phyloP scores from a whole-genome alignment of 2,797 vertebrate species.

The Loris lydekkerianus region DNA sequence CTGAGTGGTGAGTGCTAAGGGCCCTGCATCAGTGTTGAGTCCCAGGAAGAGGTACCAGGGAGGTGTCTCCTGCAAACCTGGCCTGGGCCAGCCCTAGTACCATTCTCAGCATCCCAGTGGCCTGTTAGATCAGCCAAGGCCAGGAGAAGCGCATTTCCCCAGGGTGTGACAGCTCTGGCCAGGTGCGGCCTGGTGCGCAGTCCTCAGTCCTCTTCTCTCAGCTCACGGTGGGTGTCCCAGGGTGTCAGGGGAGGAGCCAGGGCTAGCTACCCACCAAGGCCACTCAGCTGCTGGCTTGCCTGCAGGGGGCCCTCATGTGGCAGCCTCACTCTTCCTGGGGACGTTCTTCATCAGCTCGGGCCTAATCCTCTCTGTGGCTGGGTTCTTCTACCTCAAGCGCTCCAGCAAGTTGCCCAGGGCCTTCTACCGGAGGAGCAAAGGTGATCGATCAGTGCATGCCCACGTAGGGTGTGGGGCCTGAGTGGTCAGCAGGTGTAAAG shows the following conservation, averaged over 20 bases:
- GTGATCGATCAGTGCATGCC: conserved; percentile 80
- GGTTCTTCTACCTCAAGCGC: conserved; percentile 99
- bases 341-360: conserved; percentile 95
- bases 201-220: too few relatives aligned
- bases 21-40: too few relatives aligned
- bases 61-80: not conserved
- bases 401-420: conserved; percentile 93
- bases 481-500: not conserved
- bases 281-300: not conserved
- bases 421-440: conserved; percentile 95
- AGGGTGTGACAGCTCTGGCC: too few relatives aligned
- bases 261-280: not conserved
- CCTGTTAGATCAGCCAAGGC: not conserved
- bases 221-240: not conserved
- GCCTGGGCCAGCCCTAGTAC: not conserved
- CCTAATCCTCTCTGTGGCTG: conserved; percentile 96
- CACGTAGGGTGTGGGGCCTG: not conserved
- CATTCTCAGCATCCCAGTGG: fast-evolving
- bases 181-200: too few relatives aligned
- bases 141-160: not conserved
- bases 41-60: not conserved
- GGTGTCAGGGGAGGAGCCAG: not conserved
- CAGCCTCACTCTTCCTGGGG: conserved; percentile 95
- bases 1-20: too few relatives aligned
- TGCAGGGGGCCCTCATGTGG: conserved; percentile 94